Percentiles rank a stretch among this genome's conserved stretches.
Evolutionary conservation across 2,888 invertebrate genomes (phyloP).

Genomic region (Schrankia costaestrigalis): DNA sequence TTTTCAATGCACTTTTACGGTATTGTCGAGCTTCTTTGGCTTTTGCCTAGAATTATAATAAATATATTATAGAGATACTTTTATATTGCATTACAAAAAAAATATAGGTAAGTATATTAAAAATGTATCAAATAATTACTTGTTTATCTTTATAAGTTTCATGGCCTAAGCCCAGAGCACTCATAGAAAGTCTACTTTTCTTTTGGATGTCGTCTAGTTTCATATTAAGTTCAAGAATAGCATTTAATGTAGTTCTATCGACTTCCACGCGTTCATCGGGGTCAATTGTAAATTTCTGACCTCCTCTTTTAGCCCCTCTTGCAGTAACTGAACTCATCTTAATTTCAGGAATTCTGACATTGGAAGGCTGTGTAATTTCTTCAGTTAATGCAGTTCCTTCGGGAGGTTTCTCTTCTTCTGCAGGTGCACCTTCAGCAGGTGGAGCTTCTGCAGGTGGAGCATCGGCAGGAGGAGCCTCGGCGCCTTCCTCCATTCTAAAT

Average conservation of each 20-base stretch:
- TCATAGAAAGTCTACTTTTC: constrained; percentile 67
- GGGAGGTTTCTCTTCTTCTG: too few species aligned
- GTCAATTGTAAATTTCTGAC: constrained; percentile 14
- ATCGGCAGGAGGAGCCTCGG: too few species aligned
- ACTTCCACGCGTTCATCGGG: constrained; percentile 46
- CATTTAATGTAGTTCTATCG: constrained; percentile 66
- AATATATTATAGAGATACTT: constrained; percentile 9
- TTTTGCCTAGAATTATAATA: constrained; percentile 74
- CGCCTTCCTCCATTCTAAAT: too few species aligned
- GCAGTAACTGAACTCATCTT: constrained; percentile 39
- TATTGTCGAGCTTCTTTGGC: constrained; percentile 81
- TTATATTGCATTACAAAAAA: too few species aligned
- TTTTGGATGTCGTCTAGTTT: constrained; percentile 61
- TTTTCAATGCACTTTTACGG: constrained; percentile 67
- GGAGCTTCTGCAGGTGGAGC: too few species aligned
- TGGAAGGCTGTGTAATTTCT: too few species aligned
- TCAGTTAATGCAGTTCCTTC: too few species aligned
- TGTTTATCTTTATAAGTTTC: constrained; percentile 77
- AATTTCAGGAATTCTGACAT: too few species aligned
- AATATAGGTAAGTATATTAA: constrained; percentile 4
- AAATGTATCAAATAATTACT: constrained; percentile 59
- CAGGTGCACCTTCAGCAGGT: too few species aligned
- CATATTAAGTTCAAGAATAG: constrained; percentile 64
- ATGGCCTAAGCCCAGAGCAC: constrained; percentile 61
- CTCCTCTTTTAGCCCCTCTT: constrained; percentile 36